Conservation (phyloP, 2,113 vertebrate genomes). For the Pseudonaja textilis region DNA sequence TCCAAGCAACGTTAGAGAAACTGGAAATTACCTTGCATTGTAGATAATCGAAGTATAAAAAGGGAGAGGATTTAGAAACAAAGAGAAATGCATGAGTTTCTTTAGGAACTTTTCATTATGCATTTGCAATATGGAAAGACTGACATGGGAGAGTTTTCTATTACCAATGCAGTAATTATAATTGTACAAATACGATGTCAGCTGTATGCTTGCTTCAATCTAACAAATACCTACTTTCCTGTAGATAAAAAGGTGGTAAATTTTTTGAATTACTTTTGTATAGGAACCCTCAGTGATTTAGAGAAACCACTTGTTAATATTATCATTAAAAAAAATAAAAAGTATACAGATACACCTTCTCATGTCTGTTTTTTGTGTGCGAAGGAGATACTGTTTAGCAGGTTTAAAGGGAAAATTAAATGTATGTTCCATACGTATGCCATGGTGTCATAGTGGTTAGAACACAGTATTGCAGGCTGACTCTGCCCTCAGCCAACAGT, state of each 20-base stretch:
- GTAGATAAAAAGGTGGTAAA: constrained; percentile 54
- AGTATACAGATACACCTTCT: constrained; percentile 26
- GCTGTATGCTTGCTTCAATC: constrained; percentile 61
- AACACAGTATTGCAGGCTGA: not conserved
- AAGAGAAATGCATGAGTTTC: constrained; percentile 30
- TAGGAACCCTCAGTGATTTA: constrained; percentile 53
- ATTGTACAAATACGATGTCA: constrained; percentile 58
- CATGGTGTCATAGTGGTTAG: not conserved
- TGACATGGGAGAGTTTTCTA: constrained; percentile 47
- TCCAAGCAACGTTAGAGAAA: constrained; percentile 16
- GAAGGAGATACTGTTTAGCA: not conserved
- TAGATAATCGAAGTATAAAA: constrained; percentile 52
- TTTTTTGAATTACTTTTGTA: constrained; percentile 55
- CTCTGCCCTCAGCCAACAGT: too few species aligned
- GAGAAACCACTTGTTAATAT: constrained; percentile 47
- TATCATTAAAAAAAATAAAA: constrained; percentile 65
- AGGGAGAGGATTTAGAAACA: constrained; percentile 52
- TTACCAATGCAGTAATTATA: constrained; percentile 56
- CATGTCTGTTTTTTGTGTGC: not conserved
- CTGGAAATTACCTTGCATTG: constrained; percentile 18
- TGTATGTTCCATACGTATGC: not conserved
- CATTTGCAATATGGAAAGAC: constrained; percentile 38
- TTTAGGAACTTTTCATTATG: constrained; percentile 41
- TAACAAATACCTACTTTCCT: constrained; percentile 56
- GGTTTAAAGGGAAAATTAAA: not conserved